A percentile compares a stretch with the other conserved stretches of the same genome.
Evolutionary conservation across 2,797 vertebrate genomes (phyloP).

Genomic region (Notolepis coatsorum): DNA sequence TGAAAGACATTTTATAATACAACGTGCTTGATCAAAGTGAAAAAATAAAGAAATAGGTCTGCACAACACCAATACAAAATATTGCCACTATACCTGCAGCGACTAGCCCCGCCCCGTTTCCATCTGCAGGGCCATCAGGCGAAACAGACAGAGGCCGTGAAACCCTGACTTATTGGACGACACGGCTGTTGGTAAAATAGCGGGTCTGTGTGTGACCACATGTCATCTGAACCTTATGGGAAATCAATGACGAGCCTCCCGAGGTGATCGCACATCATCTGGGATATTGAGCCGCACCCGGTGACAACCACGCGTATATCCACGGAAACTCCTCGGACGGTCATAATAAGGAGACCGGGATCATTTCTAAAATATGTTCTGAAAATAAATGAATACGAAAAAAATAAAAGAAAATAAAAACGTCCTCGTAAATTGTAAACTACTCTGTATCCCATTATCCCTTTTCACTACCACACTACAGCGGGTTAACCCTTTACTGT

Average conservation of each 20-base stretch:
- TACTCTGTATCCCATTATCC: too few relatives aligned
- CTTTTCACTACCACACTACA: too few relatives aligned
- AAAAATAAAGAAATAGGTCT: background rate
- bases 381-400: too few relatives aligned
- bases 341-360: conserved; percentile 35
- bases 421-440: too few relatives aligned
- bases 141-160: conserved; percentile 44
- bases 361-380: too few relatives aligned
- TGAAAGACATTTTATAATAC: too few relatives aligned
- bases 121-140: conserved; percentile 17
- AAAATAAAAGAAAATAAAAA: too few relatives aligned
- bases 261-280: conserved; percentile 66
- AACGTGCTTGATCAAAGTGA: background rate
- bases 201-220: conserved; percentile 63
- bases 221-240: conserved; percentile 71
- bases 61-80: background rate
- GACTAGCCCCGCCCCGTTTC: conserved; percentile 9
- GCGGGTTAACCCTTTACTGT: too few relatives aligned
- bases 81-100: conserved; percentile 14
- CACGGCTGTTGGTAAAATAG: conserved; percentile 68
- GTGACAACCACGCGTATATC: conserved; percentile 59
- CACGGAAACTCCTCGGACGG: conserved; percentile 29
- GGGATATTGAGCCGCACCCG: conserved; percentile 60
- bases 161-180: conserved; percentile 65
- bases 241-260: conserved; percentile 75